Conservation (phyloP, 2,113 vertebrate genomes). For the Turdus rufiventris region DNA sequence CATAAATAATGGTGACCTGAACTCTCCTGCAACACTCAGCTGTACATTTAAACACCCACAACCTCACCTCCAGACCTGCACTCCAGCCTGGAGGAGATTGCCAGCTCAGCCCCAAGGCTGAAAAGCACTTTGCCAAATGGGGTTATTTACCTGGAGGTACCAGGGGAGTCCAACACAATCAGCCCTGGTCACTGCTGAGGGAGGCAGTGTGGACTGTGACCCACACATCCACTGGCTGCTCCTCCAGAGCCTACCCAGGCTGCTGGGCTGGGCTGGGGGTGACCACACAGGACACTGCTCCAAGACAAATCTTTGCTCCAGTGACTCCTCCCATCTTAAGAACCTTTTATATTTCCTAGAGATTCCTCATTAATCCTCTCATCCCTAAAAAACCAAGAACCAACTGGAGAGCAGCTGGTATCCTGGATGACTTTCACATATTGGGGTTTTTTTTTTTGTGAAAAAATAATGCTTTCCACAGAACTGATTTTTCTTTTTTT, state of each 20-base stretch:
- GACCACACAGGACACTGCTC: too few relatives aligned
- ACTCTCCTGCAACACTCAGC: background rate
- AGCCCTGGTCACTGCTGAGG: background rate
- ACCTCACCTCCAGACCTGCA: background rate
- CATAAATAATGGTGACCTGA: background rate
- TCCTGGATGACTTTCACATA: background rate
- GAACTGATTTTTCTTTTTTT: background rate
- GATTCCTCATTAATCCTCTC: background rate
- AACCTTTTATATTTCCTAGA: background rate
- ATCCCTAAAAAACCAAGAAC: background rate
- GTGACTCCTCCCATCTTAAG: fast-evolving
- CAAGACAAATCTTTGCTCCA: background rate
- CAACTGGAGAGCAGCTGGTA: background rate
- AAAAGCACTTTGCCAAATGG: background rate
- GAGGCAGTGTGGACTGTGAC: background rate
- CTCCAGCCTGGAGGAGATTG: background rate
- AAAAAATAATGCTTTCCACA: background rate
- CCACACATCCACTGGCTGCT: background rate
- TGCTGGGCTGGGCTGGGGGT: background rate
- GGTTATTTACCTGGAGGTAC: background rate
- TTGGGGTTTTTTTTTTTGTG: background rate
- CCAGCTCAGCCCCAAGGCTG: background rate
- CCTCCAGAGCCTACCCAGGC: background rate
- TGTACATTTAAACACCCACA: background rate
- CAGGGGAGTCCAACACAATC: background rate